Evolutionary conservation across 2,888 invertebrate species (phyloP).

Genomic region (Patella ulyssiponensis): DNA sequence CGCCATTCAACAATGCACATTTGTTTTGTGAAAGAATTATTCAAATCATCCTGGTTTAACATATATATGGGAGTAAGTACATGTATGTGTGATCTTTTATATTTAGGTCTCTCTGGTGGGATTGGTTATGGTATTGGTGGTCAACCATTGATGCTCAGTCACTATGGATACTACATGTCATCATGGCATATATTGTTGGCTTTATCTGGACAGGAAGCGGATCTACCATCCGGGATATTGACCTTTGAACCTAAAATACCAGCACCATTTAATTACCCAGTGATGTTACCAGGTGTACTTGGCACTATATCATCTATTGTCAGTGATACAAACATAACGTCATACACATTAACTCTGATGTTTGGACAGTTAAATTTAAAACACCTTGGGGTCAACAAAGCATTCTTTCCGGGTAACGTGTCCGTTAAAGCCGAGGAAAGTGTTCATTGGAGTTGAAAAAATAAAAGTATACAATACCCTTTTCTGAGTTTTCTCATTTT

Average conservation of each 20-base stretch:
- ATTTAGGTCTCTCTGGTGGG: neutral
- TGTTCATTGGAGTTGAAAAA: neutral
- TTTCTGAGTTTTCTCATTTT: too few relatives aligned
- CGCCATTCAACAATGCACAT: too few relatives aligned
- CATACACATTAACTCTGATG: neutral
- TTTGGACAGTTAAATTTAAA: neutral
- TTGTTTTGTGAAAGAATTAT: too few relatives aligned
- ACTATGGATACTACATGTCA: slow-evolving; percentile 8
- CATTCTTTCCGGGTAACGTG: neutral
- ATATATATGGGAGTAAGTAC: too few relatives aligned
- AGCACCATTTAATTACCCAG: neutral
- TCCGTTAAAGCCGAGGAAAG: neutral
- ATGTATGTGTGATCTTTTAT: too few relatives aligned
- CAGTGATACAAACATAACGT: neutral
- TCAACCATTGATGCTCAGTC: neutral
- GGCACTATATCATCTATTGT: neutral
- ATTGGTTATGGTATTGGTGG: neutral
- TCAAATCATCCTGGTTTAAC: too few relatives aligned
- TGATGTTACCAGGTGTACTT: neutral
- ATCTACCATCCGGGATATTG: neutral
- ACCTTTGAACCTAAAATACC: slow-evolving; percentile 6
- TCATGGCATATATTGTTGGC: neutral
- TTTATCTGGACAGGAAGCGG: neutral
- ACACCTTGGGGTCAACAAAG: neutral
- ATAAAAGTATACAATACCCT: too few relatives aligned